These are phyloP conservation scores for Tenodera sinensis DNA, from an alignment of 2,888 invertebrate species.

Conservation along the genomic window DNA sequence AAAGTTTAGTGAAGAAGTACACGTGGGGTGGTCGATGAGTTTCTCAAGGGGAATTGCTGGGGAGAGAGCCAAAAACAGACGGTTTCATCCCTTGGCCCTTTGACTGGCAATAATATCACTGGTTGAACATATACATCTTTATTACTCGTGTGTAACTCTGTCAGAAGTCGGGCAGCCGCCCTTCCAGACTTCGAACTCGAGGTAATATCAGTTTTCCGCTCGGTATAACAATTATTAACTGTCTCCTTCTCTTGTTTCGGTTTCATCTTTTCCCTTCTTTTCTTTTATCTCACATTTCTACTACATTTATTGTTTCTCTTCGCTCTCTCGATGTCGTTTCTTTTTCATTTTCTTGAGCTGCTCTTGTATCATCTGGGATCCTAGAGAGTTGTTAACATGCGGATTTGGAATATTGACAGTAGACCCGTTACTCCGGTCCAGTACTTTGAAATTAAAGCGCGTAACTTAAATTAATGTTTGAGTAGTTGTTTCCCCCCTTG, in stretches of 20 bases:
- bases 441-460: too few relatives aligned
- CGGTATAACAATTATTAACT: constrained; percentile 14
- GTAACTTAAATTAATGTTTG: neutral
- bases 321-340: neutral
- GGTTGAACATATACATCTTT: neutral
- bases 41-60: neutral
- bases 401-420: neutral
- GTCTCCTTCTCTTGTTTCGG: constrained; percentile 1
- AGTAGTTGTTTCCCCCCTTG: too few relatives aligned
- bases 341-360: neutral
- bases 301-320: neutral
- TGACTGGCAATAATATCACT: neutral
- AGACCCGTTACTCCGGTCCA: neutral
- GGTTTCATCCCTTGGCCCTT: neutral
- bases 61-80: neutral
- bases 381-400: neutral
- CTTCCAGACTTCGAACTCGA: neutral
- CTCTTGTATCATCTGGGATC: neutral
- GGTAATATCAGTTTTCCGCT: constrained; percentile 19
- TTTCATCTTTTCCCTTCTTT: neutral
- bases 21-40: neutral
- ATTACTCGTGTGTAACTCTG: neutral
- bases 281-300: neutral
- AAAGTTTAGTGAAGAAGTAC: neutral
- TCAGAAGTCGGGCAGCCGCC: neutral